These are phyloP conservation scores for Eristalinus aeneus DNA, from an alignment of 2,888 invertebrate species.

Conservation along the genomic window DNA sequence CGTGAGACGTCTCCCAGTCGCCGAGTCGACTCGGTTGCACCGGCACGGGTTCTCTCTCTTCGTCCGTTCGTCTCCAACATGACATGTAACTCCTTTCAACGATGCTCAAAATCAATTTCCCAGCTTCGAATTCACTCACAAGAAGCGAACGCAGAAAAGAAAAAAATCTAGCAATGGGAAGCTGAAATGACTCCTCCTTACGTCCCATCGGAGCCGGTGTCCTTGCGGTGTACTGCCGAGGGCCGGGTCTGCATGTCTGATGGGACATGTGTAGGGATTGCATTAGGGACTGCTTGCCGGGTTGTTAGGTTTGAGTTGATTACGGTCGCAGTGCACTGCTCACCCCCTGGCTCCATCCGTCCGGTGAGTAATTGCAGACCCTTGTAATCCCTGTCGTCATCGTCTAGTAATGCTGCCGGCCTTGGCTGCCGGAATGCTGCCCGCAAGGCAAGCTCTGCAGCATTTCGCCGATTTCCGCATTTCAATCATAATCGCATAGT, in stretches of 20 bases:
- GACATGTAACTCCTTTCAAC: constrained; percentile 33
- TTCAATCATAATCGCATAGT: constrained; percentile 36
- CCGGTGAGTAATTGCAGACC: constrained; percentile 61
- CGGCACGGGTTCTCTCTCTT: constrained; percentile 16
- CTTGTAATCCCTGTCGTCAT: constrained; percentile 60
- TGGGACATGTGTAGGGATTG: constrained; percentile 29
- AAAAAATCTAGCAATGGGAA: background rate
- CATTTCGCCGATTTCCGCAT: constrained; percentile 31
- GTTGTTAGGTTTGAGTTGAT: constrained; percentile 59
- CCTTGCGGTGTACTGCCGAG: background rate
- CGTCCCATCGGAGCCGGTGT: background rate
- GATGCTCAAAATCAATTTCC: constrained; percentile 62
- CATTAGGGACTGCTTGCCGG: constrained; percentile 43
- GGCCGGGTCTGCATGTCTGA: background rate
- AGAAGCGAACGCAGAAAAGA: background rate
- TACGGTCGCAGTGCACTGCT: constrained; percentile 30
- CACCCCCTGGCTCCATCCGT: constrained; percentile 3
- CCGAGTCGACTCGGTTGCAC: constrained; percentile 22
- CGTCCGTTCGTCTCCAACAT: background rate
- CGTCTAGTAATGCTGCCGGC: constrained; percentile 42
- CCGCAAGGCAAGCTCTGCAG: background rate
- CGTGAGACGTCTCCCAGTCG: background rate
- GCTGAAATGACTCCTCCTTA: constrained; percentile 14
- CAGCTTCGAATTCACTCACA: constrained; percentile 11
- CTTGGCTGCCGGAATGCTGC: background rate